Conservation (phyloP, 1,140 invertebrate species). For the Nasonia vitripennis region DNA sequence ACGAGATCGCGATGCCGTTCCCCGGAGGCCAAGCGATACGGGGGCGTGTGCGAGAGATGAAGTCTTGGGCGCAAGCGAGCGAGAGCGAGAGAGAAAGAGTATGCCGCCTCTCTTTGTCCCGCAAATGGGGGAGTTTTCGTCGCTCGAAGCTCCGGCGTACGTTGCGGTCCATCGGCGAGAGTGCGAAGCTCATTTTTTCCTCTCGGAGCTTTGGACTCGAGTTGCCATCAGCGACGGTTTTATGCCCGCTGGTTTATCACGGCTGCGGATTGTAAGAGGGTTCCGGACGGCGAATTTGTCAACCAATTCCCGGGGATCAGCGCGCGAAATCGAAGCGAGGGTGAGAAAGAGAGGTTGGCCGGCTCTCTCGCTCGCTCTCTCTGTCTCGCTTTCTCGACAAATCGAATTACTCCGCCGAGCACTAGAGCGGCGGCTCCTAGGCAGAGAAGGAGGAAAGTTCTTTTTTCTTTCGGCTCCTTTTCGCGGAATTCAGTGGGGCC, state of each 20-base stretch:
- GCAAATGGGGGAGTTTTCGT: conserved; percentile 64
- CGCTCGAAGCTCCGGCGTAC: conserved; percentile 51
- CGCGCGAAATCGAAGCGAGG: conserved; percentile 60
- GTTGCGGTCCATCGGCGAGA: conserved; percentile 51
- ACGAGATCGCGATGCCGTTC: conserved; percentile 24
- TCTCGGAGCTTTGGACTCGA: conserved; percentile 34
- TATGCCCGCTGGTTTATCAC: conserved; percentile 62
- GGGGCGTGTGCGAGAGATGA: conserved; percentile 48
- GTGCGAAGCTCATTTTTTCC: conserved; percentile 60
- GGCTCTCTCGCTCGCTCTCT: not conserved
- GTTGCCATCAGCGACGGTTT: conserved; percentile 48
- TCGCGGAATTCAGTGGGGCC: not conserved
- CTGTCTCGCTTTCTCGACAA: conserved; percentile 48
- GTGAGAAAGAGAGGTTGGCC: not conserved
- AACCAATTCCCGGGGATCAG: conserved; percentile 64
- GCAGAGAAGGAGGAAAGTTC: not conserved
- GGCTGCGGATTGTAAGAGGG: conserved; percentile 57
- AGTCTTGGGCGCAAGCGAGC: conserved; percentile 41
- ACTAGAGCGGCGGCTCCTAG: not conserved
- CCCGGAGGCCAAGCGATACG: conserved; percentile 31
- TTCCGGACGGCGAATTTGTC: conserved; percentile 58
- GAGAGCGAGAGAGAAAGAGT: conserved; percentile 17
- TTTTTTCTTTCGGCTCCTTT: not conserved
- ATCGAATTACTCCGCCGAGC: conserved; percentile 65
- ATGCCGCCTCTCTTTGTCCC: conserved; percentile 57